Evolutionary conservation across 2,113 vertebrate species (phyloP).

Genomic region (Centrocercus urophasianus): DNA sequence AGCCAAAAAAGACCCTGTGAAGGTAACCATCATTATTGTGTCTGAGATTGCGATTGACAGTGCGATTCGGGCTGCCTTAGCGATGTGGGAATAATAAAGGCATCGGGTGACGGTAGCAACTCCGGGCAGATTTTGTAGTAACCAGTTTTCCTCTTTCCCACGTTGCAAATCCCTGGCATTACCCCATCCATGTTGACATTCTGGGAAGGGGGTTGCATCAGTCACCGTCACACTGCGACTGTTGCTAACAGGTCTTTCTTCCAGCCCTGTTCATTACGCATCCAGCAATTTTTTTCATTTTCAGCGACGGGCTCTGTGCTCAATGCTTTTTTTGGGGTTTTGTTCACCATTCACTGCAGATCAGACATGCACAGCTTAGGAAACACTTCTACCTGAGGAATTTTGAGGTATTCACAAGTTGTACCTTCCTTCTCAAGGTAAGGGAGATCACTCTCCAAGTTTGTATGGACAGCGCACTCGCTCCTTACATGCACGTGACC

Average conservation of each 20-base stretch:
- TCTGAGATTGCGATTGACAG: not conserved
- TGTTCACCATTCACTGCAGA: not conserved
- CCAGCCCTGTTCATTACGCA: not conserved
- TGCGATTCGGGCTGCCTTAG: not conserved
- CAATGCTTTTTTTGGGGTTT: not conserved
- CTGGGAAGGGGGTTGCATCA: not conserved
- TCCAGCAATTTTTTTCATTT: not conserved
- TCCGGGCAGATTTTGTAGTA: not conserved
- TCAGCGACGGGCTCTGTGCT: accelerated
- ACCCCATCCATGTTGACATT: not conserved
- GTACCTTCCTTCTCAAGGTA: slow-evolving; percentile 68
- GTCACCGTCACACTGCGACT: not conserved
- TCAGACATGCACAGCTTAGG: not conserved
- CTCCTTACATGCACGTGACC: slow-evolving; percentile 84
- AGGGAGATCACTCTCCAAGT: slow-evolving; percentile 81
- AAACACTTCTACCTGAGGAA: not conserved
- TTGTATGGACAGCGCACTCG: slow-evolving; percentile 80
- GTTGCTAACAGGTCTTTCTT: not conserved
- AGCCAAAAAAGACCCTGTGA: slow-evolving; percentile 78
- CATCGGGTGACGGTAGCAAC: not conserved
- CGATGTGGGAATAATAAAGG: not conserved
- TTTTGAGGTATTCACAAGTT: not conserved
- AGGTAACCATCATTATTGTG: slow-evolving; percentile 71
- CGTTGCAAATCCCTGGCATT: not conserved
- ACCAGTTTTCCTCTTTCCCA: not conserved